Percentiles rank a stretch among this genome's conserved stretches.
These are phyloP conservation scores for Chondrilla cf. caribensis DNA, from an alignment of 37 sponge, comb jelly and placozoan species.

Conservation along the genomic window DNA sequence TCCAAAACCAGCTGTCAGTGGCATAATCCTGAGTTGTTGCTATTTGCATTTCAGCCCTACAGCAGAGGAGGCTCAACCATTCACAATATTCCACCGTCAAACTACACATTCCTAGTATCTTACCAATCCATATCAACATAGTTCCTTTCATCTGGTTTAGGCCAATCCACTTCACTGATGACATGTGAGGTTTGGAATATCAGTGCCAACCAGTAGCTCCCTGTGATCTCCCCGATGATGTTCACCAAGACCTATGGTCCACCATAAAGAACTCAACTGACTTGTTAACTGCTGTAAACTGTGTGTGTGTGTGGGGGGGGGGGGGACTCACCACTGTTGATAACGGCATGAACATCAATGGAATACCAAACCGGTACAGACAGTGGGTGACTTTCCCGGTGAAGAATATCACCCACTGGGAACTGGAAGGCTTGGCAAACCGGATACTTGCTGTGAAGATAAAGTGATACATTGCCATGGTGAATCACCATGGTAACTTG, in stretches of 20 bases:
- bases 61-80: not conserved
- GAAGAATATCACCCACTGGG: conserved; percentile 68
- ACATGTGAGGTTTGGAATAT: conserved; percentile 95
- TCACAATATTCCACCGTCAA: not conserved
- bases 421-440: conserved; percentile 50
- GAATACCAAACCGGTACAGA: conserved; percentile 62
- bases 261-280: not conserved
- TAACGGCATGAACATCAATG: conserved; percentile 73
- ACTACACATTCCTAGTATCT: not conserved
- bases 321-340: conserved; percentile 37
- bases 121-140: conserved; percentile 83
- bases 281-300: not conserved
- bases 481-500: not conserved
- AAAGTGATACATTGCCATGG: not conserved
- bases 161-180: conserved; percentile 88
- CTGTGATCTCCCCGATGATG: conserved; percentile 59
- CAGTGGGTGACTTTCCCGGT: conserved; percentile 67
- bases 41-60: conserved; percentile 87
- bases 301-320: not conserved
- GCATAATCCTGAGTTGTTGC: conserved; percentile 88
- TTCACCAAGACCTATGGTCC: not conserved
- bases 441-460: conserved; percentile 61
- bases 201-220: conserved; percentile 92
- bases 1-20: conserved; percentile 92
- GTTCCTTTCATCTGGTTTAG: conserved; percentile 79